Percentiles rank a stretch among this genome's conserved stretches.
These are phyloP conservation scores for Lanius ludovicianus DNA, from an alignment of 2,113 vertebrate genomes.

Conservation along the genomic window DNA sequence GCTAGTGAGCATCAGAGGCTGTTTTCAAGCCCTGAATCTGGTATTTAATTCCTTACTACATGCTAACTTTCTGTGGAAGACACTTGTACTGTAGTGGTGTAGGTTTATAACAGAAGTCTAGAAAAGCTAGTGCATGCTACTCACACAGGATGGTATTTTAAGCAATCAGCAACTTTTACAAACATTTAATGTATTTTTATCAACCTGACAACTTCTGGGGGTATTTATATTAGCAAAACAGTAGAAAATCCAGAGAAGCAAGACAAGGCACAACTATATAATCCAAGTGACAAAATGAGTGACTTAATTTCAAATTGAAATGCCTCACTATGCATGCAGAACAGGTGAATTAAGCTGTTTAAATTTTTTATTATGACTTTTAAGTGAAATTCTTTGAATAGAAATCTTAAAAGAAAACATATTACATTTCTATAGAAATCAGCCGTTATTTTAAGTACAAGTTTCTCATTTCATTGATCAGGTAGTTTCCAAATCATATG, in stretches of 20 bases:
- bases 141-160: neutral
- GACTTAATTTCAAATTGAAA: neutral
- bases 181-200: neutral
- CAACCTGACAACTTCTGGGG: neutral
- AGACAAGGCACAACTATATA: neutral
- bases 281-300: neutral
- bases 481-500: neutral
- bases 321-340: neutral
- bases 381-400: neutral
- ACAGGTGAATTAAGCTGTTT: neutral
- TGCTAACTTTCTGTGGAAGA: neutral
- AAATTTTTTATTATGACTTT: neutral
- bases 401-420: neutral
- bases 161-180: neutral
- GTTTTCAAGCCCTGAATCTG: neutral
- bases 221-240: neutral
- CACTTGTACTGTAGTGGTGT: neutral
- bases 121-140: neutral
- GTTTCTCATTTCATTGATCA: neutral
- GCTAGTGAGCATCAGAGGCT: neutral
- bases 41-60: neutral
- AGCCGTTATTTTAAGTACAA: neutral
- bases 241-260: neutral
- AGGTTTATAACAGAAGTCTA: neutral
- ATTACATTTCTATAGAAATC: neutral